Evolutionary conservation across 2,113 vertebrate species (phyloP).

Genomic region (Leptobrachium ailaonicum): DNA sequence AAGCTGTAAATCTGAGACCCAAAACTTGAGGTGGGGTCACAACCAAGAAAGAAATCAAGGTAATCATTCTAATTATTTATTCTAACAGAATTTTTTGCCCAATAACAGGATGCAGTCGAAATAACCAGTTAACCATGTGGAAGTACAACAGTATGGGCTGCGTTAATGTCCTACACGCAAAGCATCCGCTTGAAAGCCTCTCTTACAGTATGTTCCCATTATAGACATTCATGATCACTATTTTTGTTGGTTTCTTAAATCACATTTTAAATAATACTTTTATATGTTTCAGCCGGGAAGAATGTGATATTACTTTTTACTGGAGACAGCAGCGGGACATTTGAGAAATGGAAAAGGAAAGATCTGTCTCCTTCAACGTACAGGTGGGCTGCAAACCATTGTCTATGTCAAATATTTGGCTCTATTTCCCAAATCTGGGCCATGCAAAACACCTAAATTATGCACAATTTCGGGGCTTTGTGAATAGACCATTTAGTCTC

Average conservation of each 20-base stretch:
- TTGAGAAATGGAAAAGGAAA: conserved; percentile 56
- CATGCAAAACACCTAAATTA: too few species aligned
- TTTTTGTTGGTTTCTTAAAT: neutral
- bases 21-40: neutral
- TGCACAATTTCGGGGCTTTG: too few species aligned
- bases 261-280: neutral
- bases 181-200: conserved; percentile 50
- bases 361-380: conserved; percentile 54
- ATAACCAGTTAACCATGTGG: conserved; percentile 50
- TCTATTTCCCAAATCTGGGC: too few species aligned
- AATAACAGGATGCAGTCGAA: conserved; percentile 44
- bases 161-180: conserved; percentile 42
- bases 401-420: too few species aligned
- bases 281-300: conserved; percentile 50
- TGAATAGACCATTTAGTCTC: too few species aligned
- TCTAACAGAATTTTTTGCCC: neutral
- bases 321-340: conserved; percentile 50
- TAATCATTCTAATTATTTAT: neutral
- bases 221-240: neutral
- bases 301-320: conserved; percentile 52
- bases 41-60: too few species aligned
- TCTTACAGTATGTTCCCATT: conserved; percentile 51
- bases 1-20: conserved; percentile 8
- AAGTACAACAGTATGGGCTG: conserved; percentile 51
- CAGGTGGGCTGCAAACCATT: conserved; percentile 39